Evolutionary conservation across 2,113 vertebrate genomes (phyloP).

Genomic region (Platichthys stellatus): DNA sequence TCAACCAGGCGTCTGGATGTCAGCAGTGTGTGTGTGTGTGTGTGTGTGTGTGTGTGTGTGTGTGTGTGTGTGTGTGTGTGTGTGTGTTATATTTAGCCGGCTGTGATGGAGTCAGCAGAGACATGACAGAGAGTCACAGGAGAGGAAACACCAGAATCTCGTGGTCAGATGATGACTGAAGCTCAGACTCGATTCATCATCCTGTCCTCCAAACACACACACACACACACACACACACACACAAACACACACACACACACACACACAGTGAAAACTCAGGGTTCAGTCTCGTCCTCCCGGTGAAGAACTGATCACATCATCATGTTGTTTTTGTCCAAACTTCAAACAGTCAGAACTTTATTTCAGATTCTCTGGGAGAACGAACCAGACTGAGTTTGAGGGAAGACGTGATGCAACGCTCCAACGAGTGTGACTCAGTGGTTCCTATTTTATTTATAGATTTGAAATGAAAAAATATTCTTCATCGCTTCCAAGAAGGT

Average conservation of each 20-base stretch:
- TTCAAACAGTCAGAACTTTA: no score
- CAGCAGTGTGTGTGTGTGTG: no score
- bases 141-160: constrained; percentile 49
- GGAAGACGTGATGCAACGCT: neutral
- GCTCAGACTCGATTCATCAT: neutral
- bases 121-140: constrained; percentile 59
- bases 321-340: no score
- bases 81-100: constrained; percentile 25
- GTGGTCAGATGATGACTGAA: constrained; percentile 43
- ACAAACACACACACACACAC: no score
- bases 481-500: neutral
- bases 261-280: no score
- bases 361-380: neutral
- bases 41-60: neutral
- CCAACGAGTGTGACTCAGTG: neutral
- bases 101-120: constrained; percentile 17
- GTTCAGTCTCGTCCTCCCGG: no score
- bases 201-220: neutral
- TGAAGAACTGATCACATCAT: no score
- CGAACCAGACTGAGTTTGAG: neutral
- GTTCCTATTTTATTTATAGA: neutral
- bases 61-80: no score
- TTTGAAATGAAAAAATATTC: neutral
- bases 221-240: neutral
- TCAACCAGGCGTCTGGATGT: neutral